phyloP scores from a whole-genome alignment of 2,888 invertebrate genomes.

The Microplitis manilae region DNA sequence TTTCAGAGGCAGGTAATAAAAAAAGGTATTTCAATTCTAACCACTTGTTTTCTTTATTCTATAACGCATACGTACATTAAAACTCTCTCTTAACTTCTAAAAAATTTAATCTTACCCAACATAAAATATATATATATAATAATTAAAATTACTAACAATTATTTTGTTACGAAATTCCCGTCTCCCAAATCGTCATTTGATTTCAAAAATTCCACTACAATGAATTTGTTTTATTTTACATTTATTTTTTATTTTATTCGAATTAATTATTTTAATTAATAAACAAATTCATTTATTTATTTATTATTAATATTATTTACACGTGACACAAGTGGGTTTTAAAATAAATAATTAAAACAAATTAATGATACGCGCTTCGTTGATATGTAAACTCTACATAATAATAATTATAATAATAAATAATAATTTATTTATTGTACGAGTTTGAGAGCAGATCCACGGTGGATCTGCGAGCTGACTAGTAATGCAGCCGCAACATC shows the following conservation, averaged over 20 bases:
- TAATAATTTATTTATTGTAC: slow-evolving; percentile 60
- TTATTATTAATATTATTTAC: background rate
- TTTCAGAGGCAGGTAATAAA: background rate
- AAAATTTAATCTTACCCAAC: slow-evolving; percentile 1
- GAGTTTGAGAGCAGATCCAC: slow-evolving; percentile 46
- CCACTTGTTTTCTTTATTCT: slow-evolving; percentile 66
- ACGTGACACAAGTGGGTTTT: slow-evolving; percentile 1
- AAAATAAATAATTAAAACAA: slow-evolving; percentile 51
- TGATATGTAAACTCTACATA: slow-evolving; percentile 64
- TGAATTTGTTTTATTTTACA: too few relatives aligned
- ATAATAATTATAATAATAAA: slow-evolving; percentile 55
- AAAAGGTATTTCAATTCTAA: slow-evolving; percentile 55
- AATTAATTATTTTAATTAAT: too few relatives aligned
- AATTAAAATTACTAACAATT: background rate
- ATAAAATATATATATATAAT: slow-evolving; percentile 6
- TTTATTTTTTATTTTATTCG: too few relatives aligned
- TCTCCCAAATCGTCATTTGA: too few relatives aligned
- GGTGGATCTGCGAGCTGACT: background rate
- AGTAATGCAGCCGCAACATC: background rate
- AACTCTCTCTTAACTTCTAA: slow-evolving; percentile 18
- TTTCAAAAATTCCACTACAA: too few relatives aligned
- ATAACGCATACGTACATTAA: slow-evolving; percentile 68
- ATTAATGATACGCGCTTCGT: slow-evolving; percentile 58
- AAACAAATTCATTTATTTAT: background rate
- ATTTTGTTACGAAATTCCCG: too few relatives aligned